Base-by-base conservation (phyloP, 2,888 invertebrate species). In the Clusia tigrina region DNA sequence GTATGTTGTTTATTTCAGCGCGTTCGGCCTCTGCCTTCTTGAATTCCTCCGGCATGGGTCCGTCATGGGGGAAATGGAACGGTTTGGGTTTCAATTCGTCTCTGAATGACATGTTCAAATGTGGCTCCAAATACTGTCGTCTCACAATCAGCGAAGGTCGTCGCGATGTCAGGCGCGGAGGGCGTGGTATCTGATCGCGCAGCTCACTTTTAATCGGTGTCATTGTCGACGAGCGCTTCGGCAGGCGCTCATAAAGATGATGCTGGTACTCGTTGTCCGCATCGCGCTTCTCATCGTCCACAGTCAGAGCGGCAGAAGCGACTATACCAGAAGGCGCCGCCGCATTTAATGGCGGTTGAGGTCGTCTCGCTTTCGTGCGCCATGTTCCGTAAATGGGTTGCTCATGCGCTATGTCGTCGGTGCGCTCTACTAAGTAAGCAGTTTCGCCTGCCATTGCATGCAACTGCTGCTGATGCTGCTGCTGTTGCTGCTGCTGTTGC, bases 291-390 rank as follows among this genome's bases (percentile, higher is more conserved):
- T 66, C 66, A 42, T 58, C 60, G 22, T 62, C 61, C n/a, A 61
- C 32, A 6, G n/a, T 53, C 24, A 46, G 37, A 55, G 46, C 55
- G n/a, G 58, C 15, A 51, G 37, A 22, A 17, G 48, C 62, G 25
- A 52, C 42, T 38, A 51, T 51, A 32, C 52, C 63, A 32, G 18
- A n/a, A 76, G 74, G 71, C 76, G 74, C 54, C 69, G 71, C 65
- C 66, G 48, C 42, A 17, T 46, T 52, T 52, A 62, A 20, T 63
- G 72, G 71, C 51, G 71, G 68, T 59, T 73, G 74, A 63, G 79
- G 76, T 76, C 80, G 80, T 78, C 75, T 80, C 80, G 81, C 81
- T 80, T 80, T 80, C 80, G 79, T 75, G 77, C 75, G 78, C 80
- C 80, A 80, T 69, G 80, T 78, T 71, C 79, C 80, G 70, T 80